A percentile compares a stretch with the other conserved stretches of the same genome.
Evolutionary conservation across 2,113 vertebrate genomes (phyloP).

Genomic region (Protomyctophum bolini): DNA sequence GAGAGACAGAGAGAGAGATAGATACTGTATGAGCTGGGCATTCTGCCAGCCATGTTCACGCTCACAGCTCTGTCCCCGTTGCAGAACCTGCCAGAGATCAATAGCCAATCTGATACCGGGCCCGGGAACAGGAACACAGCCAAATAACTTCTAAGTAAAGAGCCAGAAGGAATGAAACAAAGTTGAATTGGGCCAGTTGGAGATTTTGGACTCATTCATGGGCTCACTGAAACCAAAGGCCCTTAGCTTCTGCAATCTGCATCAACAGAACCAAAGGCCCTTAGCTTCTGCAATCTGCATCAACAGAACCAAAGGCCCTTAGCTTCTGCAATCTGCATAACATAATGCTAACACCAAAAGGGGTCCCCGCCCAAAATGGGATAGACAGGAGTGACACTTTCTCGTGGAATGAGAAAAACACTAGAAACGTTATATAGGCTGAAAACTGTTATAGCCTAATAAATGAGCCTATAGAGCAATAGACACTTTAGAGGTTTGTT

Average conservation of each 20-base stretch:
- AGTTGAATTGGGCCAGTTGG: constrained; percentile 19
- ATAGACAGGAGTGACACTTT: no score
- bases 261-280: constrained; percentile 32
- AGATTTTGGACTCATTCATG: neutral
- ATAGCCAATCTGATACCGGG: constrained; percentile 32
- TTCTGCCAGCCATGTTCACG: constrained; percentile 58
- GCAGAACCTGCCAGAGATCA: constrained; percentile 44
- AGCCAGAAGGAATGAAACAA: neutral
- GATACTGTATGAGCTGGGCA: constrained; percentile 52
- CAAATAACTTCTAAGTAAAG: constrained; percentile 2
- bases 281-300: constrained; percentile 10
- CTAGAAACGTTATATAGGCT: no score
- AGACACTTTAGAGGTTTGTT: no score
- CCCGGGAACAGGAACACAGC: constrained; percentile 12
- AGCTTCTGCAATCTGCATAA: constrained; percentile 6
- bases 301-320: constrained; percentile 33
- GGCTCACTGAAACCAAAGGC: constrained; percentile 23
- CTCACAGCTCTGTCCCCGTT: constrained; percentile 44
- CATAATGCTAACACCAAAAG: no score
- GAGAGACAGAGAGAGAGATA: constrained; percentile 16
- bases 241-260: constrained; percentile 5
- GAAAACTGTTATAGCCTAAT: no score
- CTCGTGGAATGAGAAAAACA: no score
- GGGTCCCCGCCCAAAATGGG: no score
- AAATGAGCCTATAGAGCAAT: no score